A percentile compares a stretch with the other conserved stretches of the same genome.
Conservation (phyloP, 2,113 vertebrate genomes). For the Apus apus region DNA sequence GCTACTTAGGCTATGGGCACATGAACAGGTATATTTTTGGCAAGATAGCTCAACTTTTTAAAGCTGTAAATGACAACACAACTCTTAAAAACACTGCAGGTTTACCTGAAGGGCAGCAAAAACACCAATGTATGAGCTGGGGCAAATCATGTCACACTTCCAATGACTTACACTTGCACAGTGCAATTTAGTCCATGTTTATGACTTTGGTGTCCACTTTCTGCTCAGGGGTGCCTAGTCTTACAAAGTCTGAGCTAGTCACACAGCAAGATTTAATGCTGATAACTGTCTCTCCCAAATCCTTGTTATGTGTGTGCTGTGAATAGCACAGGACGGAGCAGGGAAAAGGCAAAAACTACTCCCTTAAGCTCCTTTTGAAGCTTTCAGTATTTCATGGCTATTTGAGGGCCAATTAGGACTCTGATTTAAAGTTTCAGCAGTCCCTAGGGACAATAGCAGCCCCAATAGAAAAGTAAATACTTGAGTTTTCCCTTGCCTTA, state of each 20-base stretch:
- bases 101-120: constrained; percentile 7
- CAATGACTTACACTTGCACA: background rate
- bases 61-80: background rate
- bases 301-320: constrained; percentile 3
- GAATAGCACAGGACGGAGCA: constrained; percentile 7
- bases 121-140: background rate
- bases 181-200: constrained; percentile 42
- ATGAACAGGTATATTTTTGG: background rate
- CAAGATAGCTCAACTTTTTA: background rate
- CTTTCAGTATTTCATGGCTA: constrained; percentile 36
- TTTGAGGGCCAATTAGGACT: constrained; percentile 31
- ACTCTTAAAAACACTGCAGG: background rate
- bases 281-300: constrained; percentile 25
- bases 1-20: background rate
- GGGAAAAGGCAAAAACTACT: background rate
- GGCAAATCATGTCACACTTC: constrained; percentile 6
- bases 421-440: constrained; percentile 47
- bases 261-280: constrained; percentile 15
- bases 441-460: constrained; percentile 24
- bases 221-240: constrained; percentile 1
- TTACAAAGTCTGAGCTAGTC: constrained; percentile 28
- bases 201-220: background rate
- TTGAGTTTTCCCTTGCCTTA: constrained; percentile 8
- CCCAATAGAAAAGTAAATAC: constrained; percentile 24
- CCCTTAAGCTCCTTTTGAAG: constrained; percentile 54